These are phyloP conservation scores for Clarias batrachus DNA, from an alignment of 2,113 vertebrate species.

Conservation along the genomic window DNA sequence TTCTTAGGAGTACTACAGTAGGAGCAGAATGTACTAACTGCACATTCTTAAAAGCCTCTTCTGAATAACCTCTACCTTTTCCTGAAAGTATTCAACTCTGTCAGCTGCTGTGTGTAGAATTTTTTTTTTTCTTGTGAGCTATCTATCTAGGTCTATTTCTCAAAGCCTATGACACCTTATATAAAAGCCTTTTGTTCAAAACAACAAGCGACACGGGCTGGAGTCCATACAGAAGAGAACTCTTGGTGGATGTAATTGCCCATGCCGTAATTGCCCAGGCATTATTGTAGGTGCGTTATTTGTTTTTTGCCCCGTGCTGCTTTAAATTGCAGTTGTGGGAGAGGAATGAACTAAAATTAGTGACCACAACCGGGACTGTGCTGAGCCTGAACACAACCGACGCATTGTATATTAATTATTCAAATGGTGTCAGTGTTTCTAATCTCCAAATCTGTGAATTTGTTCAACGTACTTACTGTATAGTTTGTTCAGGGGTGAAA, in stretches of 20 bases:
- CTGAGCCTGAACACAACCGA: not conserved
- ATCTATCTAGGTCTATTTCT: not conserved
- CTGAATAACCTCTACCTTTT: not conserved
- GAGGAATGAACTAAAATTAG: not conserved
- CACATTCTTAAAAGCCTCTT: not conserved
- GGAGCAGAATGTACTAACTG: not conserved
- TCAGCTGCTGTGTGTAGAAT: not conserved
- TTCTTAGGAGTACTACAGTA: not conserved
- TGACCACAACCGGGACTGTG: not conserved
- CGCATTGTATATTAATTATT: not conserved
- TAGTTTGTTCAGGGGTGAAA: not conserved
- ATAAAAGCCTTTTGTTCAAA: not conserved
- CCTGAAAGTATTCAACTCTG: not conserved
- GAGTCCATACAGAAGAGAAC: not conserved
- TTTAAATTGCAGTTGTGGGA: conserved; percentile 2
- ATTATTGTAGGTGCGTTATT: not conserved
- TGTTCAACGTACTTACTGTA: not conserved
- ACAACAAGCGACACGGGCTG: not conserved
- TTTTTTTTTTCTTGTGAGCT: not conserved
- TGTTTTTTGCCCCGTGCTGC: conserved; percentile 13
- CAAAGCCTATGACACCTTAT: not conserved
- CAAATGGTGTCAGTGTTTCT: not conserved
- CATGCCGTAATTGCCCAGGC: not conserved
- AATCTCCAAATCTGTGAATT: not conserved
- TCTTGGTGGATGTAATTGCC: not conserved